A percentile compares a stretch with the other conserved stretches of the same genome.
These are phyloP conservation scores for Varecia variegata DNA, from an alignment of 2,797 vertebrate species.

Conservation along the genomic window DNA sequence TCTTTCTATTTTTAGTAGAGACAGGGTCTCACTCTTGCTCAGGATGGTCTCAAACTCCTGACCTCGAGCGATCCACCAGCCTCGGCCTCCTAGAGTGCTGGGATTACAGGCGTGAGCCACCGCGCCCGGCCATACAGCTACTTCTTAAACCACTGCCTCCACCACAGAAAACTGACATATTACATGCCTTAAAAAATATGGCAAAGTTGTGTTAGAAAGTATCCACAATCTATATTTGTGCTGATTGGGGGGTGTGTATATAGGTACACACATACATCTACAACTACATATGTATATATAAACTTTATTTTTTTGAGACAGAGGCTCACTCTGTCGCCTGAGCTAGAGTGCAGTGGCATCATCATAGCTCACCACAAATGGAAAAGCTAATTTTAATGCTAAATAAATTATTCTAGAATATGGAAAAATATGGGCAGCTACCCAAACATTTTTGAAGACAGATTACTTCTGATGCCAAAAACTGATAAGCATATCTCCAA, in stretches of 20 bases:
- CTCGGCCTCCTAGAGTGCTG: no score
- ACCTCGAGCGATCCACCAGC: no score
- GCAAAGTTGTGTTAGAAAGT: neutral
- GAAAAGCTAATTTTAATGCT: constrained; percentile 28
- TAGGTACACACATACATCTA: neutral
- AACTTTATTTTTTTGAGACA: neutral
- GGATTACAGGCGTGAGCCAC: no score
- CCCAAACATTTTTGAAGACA: constrained; percentile 12
- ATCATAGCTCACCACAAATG: neutral
- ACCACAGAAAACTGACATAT: neutral
- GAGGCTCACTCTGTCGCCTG: neutral
- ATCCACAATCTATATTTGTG: neutral
- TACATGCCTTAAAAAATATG: neutral
- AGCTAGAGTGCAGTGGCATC: neutral
- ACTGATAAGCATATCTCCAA: neutral
- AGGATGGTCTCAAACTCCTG: no score
- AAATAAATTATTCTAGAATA: constrained; percentile 1
- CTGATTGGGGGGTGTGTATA: neutral
- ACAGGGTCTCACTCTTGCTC: no score
- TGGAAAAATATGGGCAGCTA: constrained; percentile 23
- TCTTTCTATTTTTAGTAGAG: no score
- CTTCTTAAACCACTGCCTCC: neutral
- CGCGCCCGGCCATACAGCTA: no score
- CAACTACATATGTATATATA: neutral
- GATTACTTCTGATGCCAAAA: constrained; percentile 21